These are phyloP conservation scores for Zaprionus capensis DNA, from an alignment of 1,140 invertebrate genomes.

Conservation along the genomic window DNA sequence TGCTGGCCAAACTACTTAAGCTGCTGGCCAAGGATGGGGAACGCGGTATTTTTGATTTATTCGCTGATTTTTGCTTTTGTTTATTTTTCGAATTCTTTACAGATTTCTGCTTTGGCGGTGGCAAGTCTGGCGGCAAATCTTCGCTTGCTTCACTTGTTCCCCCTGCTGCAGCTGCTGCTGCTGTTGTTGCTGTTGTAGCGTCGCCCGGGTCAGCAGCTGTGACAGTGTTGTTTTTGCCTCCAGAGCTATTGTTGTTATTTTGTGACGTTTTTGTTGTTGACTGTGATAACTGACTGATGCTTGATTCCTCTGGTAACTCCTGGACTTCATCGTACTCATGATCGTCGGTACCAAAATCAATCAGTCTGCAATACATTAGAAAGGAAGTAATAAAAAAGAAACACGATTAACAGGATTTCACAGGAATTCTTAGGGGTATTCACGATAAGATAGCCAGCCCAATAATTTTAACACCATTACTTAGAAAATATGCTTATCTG, in stretches of 20 bases:
- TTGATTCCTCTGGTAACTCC: constrained; percentile 79
- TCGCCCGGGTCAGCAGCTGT: constrained; percentile 22
- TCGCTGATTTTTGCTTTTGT: constrained; percentile 70
- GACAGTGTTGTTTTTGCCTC: constrained; percentile 37
- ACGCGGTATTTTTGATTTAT: constrained; percentile 81
- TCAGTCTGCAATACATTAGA: constrained; percentile 54
- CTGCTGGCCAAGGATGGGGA: constrained; percentile 78
- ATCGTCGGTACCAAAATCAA: constrained; percentile 81
- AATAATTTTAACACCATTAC: background rate
- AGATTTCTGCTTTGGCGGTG: constrained; percentile 78
- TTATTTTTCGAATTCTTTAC: constrained; percentile 79
- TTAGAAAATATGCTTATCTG: background rate
- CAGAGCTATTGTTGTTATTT: constrained; percentile 32
- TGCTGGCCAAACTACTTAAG: constrained; percentile 72
- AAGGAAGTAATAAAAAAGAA: background rate
- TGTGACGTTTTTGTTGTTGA: constrained; percentile 57
- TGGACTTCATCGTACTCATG: constrained; percentile 84
- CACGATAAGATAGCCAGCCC: background rate
- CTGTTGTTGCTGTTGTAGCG: constrained; percentile 37
- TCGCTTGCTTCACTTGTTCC: constrained; percentile 31
- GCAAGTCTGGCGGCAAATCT: constrained; percentile 73
- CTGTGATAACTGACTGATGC: constrained; percentile 56
- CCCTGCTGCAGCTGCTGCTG: constrained; percentile 26
- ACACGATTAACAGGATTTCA: constrained; percentile 9
- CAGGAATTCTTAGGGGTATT: background rate